Evolutionary conservation across 2,113 vertebrate genomes (phyloP).

Genomic region (Aptenodytes patagonicus): DNA sequence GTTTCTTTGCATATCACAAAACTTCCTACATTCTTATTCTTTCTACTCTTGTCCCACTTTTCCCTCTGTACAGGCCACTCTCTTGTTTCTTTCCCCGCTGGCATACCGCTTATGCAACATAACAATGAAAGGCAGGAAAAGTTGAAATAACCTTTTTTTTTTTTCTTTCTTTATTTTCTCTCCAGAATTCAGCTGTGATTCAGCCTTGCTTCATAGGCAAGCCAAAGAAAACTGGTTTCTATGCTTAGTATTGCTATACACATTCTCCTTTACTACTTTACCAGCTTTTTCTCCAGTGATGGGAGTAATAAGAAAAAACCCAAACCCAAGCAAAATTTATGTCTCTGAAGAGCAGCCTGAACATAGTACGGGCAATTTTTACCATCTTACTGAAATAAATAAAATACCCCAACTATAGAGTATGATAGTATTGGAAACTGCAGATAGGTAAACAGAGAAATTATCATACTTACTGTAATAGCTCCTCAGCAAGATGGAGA

Average conservation of each 20-base stretch:
- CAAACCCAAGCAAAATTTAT: not conserved
- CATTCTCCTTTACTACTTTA: not conserved
- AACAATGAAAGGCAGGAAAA: not conserved
- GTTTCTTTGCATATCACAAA: not conserved
- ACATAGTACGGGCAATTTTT: not conserved
- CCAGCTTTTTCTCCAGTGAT: not conserved
- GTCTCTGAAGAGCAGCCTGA: not conserved
- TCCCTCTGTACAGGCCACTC: not conserved
- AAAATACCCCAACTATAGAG: not conserved
- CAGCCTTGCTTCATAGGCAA: not conserved
- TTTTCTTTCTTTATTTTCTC: not conserved
- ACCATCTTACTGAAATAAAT: not conserved
- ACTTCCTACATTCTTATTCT: not conserved
- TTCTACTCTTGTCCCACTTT: not conserved
- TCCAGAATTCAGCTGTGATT: not conserved
- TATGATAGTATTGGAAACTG: not conserved
- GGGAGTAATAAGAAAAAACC: not conserved
- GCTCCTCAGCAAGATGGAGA: not conserved
- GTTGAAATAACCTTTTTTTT: not conserved
- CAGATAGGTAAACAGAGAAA: not conserved
- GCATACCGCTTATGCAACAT: not conserved
- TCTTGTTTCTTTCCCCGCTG: not conserved
- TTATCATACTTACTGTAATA: not conserved
- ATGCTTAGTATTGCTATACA: not conserved
- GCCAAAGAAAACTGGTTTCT: not conserved